phyloP scores from a whole-genome alignment of 2,888 invertebrate genomes.

The Pachycephus smyrnensis region DNA sequence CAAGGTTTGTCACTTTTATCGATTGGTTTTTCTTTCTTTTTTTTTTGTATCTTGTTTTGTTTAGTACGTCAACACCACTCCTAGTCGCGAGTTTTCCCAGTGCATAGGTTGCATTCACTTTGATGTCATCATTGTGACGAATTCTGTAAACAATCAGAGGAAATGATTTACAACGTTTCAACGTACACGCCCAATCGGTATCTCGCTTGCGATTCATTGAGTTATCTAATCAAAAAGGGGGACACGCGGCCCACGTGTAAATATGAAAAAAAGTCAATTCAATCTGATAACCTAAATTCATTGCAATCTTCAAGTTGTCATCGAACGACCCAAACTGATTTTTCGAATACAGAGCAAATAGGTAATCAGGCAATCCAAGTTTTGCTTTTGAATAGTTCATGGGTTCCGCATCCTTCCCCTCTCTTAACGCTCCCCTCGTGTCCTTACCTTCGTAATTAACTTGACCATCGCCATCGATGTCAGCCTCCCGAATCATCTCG shows the following conservation, averaged over 20 bases:
- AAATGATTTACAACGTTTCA: constrained; percentile 19
- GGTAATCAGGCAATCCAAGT: too few species aligned
- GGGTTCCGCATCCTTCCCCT: not conserved
- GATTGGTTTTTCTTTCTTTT: constrained; percentile 72
- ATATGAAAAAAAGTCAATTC: not conserved
- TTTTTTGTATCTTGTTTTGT: constrained; percentile 52
- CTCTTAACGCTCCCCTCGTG: not conserved
- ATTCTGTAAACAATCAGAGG: constrained; percentile 79
- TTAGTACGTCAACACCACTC: constrained; percentile 74
- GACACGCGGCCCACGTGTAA: not conserved
- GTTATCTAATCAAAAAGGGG: not conserved
- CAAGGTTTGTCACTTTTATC: constrained; percentile 69
- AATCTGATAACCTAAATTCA: not conserved
- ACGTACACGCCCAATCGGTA: not conserved
- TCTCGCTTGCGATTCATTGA: not conserved
- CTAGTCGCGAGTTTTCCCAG: constrained; percentile 75
- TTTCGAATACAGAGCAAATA: too few species aligned
- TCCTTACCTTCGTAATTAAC: constrained; percentile 94
- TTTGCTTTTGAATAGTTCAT: not conserved
- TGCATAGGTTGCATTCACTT: constrained; percentile 83
- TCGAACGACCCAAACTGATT: too few species aligned
- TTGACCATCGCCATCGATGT: constrained; percentile 99
- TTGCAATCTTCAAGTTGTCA: too few species aligned
- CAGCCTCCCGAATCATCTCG: constrained; percentile 99
- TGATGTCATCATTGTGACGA: constrained; percentile 99